Base-by-base conservation (phyloP, 2,113 vertebrate genomes). In the Thunnus maccoyii region DNA sequence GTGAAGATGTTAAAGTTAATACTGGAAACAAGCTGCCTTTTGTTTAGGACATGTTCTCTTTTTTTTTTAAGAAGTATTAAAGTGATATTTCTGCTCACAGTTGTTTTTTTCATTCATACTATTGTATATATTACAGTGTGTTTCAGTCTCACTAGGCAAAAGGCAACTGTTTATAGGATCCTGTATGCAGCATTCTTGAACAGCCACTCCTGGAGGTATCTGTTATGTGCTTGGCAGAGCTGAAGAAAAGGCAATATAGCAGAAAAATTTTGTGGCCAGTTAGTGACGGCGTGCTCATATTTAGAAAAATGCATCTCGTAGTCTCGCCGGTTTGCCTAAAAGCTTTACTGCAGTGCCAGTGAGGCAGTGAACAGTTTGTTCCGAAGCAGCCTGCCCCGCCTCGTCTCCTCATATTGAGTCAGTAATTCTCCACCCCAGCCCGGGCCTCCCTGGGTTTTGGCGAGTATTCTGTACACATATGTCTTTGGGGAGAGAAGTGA, bases 21-120 rank as follows among this genome's bases (percentile, higher is more conserved):
- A 76, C 84, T 88, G 88, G 72, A 81, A 77, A 84, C 67, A 82
- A 51, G 83, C 84, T 89, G 92, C 88, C 89, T 90, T 93, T 89
- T 84, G 69, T 87, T 88, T 77, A 22, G 74, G 14, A 71, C 64
- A 8, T 87, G 52, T 82, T 27, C 10, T 78, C 72, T 83, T 82
- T 76, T 60, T 56, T 70, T 63, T 55, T 41, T 11, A 81, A 80
- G 55, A 74, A 11, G 62, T 81, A 87, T 92, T 89, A 89, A 93
- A 93, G 72, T 56, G 52, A 69, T 78, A 72, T 79, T 79, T 85
- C 41, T 4, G 17, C 58, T 79, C 56, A 14, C 66, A 62, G 30
- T 66, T 13, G 11, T 76, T 25, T 70, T 36, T 76, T 83, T 86
- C 60, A 64, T 85, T 80, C 20, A 6, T 52, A 30, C 27, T 30